These are phyloP conservation scores for Tryphoninae sp. DNA, from an alignment of 2,888 invertebrate species.

Conservation along the genomic window DNA sequence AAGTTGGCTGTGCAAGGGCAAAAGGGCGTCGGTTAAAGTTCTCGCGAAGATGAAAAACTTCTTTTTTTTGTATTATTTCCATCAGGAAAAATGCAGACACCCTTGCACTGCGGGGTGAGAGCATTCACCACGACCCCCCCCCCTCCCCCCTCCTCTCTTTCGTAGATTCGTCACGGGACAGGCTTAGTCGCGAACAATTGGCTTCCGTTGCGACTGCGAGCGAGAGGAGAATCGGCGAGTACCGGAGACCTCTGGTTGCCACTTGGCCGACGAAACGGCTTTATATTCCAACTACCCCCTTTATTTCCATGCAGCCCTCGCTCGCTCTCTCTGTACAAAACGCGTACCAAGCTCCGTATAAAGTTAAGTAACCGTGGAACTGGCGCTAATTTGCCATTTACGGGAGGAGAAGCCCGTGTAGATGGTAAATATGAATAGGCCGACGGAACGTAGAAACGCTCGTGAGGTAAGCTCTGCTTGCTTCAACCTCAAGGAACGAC, in stretches of 20 bases:
- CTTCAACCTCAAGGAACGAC: background rate
- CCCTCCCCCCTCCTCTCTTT: background rate
- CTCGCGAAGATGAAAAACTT: too few species aligned
- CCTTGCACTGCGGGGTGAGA: background rate
- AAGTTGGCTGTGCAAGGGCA: too few species aligned
- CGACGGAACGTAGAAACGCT: background rate
- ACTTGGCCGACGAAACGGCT: background rate
- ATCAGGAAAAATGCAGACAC: background rate
- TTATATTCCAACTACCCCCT: background rate
- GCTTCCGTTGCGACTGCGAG: constrained; percentile 41
- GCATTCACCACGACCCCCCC: background rate
- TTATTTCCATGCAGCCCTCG: background rate
- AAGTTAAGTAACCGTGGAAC: constrained; percentile 59
- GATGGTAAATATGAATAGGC: constrained; percentile 40
- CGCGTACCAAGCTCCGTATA: constrained; percentile 8
- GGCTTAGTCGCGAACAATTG: constrained; percentile 55
- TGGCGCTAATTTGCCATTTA: constrained; percentile 59
- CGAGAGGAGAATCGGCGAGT: constrained; percentile 50
- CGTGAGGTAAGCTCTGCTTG: background rate
- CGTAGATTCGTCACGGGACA: constrained; percentile 34
- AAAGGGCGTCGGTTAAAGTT: too few species aligned
- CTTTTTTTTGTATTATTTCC: too few species aligned
- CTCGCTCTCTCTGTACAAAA: constrained; percentile 19
- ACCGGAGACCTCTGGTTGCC: background rate
- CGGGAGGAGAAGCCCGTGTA: constrained; percentile 1